phyloP scores from a whole-genome alignment of 2,888 invertebrate species.

The Leptopilina myrica region DNA sequence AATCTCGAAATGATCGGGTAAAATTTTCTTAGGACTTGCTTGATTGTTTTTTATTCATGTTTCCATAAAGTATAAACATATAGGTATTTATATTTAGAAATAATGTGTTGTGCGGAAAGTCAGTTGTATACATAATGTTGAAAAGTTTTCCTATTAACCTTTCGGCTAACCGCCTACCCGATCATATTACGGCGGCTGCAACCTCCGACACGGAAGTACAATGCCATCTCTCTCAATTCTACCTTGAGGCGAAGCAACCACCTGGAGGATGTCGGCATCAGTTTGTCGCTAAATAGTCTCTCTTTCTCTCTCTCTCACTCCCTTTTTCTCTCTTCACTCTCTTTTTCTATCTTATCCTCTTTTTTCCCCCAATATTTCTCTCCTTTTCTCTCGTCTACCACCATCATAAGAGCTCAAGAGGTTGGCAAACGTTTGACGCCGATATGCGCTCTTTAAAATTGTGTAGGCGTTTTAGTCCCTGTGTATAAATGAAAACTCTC shows the following conservation, averaged over 20 bases:
- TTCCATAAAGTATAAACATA: too few species aligned
- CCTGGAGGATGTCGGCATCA: slow-evolving; percentile 64
- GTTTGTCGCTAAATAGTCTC: slow-evolving; percentile 26
- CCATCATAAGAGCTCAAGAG: slow-evolving; percentile 58
- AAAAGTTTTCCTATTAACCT: slow-evolving; percentile 3
- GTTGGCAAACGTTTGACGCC: slow-evolving; percentile 66
- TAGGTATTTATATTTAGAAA: too few species aligned
- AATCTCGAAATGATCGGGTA: too few species aligned
- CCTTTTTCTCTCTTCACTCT: too few species aligned
- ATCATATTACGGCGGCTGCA: slow-evolving; percentile 19
- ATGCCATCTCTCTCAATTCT: slow-evolving; percentile 43
- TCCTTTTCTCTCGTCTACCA: too few species aligned
- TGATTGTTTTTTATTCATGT: too few species aligned
- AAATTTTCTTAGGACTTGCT: too few species aligned
- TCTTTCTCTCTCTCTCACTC: too few species aligned
- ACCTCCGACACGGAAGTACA: slow-evolving; percentile 13
- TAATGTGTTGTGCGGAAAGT: background rate
- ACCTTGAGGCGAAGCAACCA: slow-evolving; percentile 48
- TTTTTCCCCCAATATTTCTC: too few species aligned
- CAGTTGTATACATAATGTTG: background rate
- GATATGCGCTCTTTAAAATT: slow-evolving; percentile 56
- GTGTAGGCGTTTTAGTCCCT: slow-evolving; percentile 32
- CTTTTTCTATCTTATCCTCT: too few species aligned
- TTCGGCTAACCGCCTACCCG: slow-evolving; percentile 14
- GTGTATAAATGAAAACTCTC: slow-evolving; percentile 1